A percentile compares a stretch with the other conserved stretches of the same genome.
These are phyloP conservation scores for Drepanosiphum platanoidis DNA, from an alignment of 2,888 invertebrate species.

Conservation along the genomic window DNA sequence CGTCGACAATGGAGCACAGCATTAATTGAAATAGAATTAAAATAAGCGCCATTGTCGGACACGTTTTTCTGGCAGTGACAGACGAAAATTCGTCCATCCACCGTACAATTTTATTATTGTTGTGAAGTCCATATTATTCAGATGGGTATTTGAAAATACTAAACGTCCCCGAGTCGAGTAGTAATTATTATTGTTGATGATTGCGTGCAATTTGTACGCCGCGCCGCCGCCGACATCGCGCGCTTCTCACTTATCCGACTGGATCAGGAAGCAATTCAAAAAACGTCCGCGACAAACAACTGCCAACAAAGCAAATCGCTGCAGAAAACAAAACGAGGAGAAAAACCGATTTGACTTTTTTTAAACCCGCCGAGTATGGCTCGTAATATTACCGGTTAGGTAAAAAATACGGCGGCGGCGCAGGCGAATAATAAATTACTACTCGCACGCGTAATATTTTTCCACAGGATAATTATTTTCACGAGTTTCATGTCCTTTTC, in stretches of 20 bases:
- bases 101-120: too few relatives aligned
- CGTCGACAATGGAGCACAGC: too few relatives aligned
- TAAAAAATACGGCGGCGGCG: too few relatives aligned
- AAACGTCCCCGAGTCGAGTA: neutral
- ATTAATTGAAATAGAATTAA: neutral
- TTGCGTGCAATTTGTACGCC: neutral
- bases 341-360: neutral
- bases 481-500: too few relatives aligned
- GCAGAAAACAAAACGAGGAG: neutral
- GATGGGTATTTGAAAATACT: neutral
- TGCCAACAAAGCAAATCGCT: neutral
- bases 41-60: neutral
- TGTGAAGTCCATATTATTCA: neutral
- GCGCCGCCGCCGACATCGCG: neutral
- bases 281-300: neutral
- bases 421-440: too few relatives aligned
- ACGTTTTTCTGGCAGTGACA: neutral
- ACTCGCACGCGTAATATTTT: too few relatives aligned
- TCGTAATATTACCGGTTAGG: too few relatives aligned
- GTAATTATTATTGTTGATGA: neutral
- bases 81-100: neutral
- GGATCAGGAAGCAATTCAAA: neutral
- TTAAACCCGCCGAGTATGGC: too few relatives aligned
- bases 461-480: too few relatives aligned
- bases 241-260: neutral